Base-by-base conservation (phyloP, 1,140 invertebrate species). In the Monomorium pharaonis region DNA sequence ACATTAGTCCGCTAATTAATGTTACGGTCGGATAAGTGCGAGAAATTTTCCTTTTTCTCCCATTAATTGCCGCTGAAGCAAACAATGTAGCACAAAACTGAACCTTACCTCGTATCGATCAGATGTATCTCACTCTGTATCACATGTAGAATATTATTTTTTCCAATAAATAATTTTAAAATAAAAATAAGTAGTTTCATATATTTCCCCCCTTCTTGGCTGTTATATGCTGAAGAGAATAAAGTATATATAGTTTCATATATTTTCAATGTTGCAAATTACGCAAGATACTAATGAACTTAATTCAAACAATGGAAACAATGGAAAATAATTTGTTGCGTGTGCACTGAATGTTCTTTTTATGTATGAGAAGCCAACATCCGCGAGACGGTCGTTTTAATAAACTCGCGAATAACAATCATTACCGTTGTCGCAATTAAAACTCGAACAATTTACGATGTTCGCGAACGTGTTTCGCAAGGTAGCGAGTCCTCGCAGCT, bases 1-100 rank as follows among this genome's bases (percentile, higher is more conserved):
- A 89, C 88, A 88, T 89, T 88, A 77, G 84, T 84, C 85, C 27
- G 51, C 63, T 89, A 89, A 89, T 89, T 89, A 88, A 89, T 86
- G 75, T 77, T 81, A 69, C 58, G 58, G 77, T 62, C 27, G 63
- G 27, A 60, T 78, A 75, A 76, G 69, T 86, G 58, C 12, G 42
- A 54, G 65, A 84, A 83, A 89, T 86, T 86, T 49, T 27, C 42
- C 56, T 86, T 86, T 88, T 86, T 67, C 27, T 33, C 49, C 47
- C 69, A 89, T 88, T 86, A 88, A 86, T 88, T 47, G 47, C 24
- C 21, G 14, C 18, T 7, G 60, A 67, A 24, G 67, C 37, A n/a
- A 60, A 30, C 76, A 33, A 27, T 30, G 86, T 37, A 80, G 63
- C 14, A 69, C 51, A 37, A 69, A 51, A 67, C 16, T 33, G 12